Evolutionary conservation across 23 tunicate genomes (phyloP), one percentile per base, ranked within the genome.

Genomic region (Botrylloides violaceus): DNA sequence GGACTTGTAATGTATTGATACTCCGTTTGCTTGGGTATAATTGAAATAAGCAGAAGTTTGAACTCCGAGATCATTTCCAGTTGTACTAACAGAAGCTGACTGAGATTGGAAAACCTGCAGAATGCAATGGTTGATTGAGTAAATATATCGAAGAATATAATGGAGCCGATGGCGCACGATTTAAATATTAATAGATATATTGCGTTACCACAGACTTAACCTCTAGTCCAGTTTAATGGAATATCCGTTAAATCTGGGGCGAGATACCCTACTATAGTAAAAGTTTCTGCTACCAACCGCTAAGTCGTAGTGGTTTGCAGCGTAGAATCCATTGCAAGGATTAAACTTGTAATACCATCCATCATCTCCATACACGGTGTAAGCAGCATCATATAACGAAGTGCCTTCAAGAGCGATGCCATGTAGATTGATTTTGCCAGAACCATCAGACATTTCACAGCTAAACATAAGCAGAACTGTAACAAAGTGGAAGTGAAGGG

Each of bases 231-330:
- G n/a, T n/a, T n/a, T n/a, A n/a, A n/a, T n/a, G n/a, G n/a, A n/a
- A n/a, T n/a, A n/a, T n/a, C n/a, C n/a, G n/a, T n/a, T n/a, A n/a
- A n/a, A n/a, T n/a, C n/a, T n/a, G n/a, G n/a, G n/a, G n/a, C n/a
- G n/a, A n/a, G n/a, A n/a, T n/a, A n/a, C n/a, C n/a, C n/a, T n/a
- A n/a, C n/a, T n/a, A n/a, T n/a, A n/a, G n/a, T n/a, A n/a, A n/a
- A n/a, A n/a, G n/a, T n/a, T n/a, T n/a, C n/a, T n/a, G n/a, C n/a
- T 49, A 58, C 85, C 71, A 50, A 86, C 94, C 59, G 94, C 94
- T 4, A 86, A 75, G 32, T 80, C 78, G n/a, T 36, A 30, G 36
- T 37, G 80, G 20, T 70, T 28, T 2, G 25, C 66, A 2, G 77
- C 50, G 53, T 34, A 34, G 66, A 72, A 86, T 3, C 81, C 80